Conservation (phyloP, 2,113 vertebrate genomes). For the Menidia beryllina region DNA sequence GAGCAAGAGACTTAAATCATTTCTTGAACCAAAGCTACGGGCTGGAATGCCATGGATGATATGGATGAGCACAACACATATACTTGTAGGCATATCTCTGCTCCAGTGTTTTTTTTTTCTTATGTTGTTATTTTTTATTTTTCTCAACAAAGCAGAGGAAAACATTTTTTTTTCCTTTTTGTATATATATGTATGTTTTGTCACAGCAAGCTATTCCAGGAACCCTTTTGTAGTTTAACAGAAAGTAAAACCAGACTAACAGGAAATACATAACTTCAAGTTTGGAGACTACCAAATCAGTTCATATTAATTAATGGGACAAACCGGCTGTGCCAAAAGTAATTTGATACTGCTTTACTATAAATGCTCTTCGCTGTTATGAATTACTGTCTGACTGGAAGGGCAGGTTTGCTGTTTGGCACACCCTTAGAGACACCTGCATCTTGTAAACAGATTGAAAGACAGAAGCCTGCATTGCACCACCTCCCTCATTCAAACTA, state of each 20-base stretch:
- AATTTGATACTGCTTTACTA: constrained; percentile 11
- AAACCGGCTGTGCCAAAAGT: constrained; percentile 21
- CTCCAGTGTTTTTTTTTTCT: constrained; percentile 19
- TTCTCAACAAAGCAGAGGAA: too few relatives aligned
- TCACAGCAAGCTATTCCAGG: too few relatives aligned
- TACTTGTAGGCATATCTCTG: constrained; percentile 47
- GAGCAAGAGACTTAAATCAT: constrained; percentile 70
- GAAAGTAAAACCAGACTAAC: too few relatives aligned
- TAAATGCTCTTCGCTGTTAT: background rate
- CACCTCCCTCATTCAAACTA: background rate
- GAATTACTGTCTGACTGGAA: constrained; percentile 26
- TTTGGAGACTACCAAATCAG: too few relatives aligned
- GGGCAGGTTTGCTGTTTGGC: constrained; percentile 29
- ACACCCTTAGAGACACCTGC: constrained; percentile 1
- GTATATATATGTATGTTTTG: too few relatives aligned
- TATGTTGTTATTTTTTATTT: background rate
- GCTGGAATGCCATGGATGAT: constrained; percentile 73
- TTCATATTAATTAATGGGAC: too few relatives aligned
- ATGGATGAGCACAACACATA: constrained; percentile 61
- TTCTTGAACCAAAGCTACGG: constrained; percentile 56
- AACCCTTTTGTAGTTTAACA: too few relatives aligned
- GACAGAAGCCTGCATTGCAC: background rate
- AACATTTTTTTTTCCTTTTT: too few relatives aligned
- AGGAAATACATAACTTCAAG: too few relatives aligned
- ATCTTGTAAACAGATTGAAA: constrained; percentile 27